Base-by-base conservation (phyloP, 2,113 vertebrate genomes). In the Gasterosteus aculeatus region DNA sequence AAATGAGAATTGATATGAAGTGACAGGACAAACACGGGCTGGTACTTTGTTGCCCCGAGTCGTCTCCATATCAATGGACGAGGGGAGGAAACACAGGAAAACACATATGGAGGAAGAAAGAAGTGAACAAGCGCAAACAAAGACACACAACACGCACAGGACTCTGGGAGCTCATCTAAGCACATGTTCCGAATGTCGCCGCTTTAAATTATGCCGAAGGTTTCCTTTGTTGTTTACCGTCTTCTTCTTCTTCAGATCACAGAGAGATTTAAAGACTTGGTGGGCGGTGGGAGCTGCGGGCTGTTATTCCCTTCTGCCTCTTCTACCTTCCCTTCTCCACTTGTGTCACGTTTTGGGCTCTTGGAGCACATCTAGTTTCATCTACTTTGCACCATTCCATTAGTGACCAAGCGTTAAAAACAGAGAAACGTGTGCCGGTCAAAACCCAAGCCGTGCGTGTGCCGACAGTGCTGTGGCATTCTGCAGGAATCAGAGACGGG, bases 141-240 rank as follows among this genome's bases (percentile, higher is more conserved):
- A 85, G 77, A 78, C 4, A 62, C 79, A 71, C 65, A 85, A 61
- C 72, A 83, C 39, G 72, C 75, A 58, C 31, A 69, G 35, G 68
- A 71, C 46, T 62, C 73, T 87, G 85, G 84, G 86, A 83, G 87
- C 82, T 82, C 85, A 88, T 92, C 88, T 88, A 87, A 91, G 88
- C 69, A 16, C 67, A 19, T 41, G 46, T 78, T 78, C 38, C 18
- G 1, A 78, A 74, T 47, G 38, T 54, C 29, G 60, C 57, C 16
- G 64, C 64, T 74, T 75, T 84, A 87, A 91, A 92, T 91, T 80
- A 89, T 77, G 82, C 80, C 78, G 81, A 86, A 85, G 82, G 54
- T 78, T 76, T 78, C 39, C 9, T 75, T 90, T 87, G 82, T 87
- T 88, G 38, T 16, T 65, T 26, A 26, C 22, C 22, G 1, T 26